phyloP scores from a whole-genome alignment of 2,113 vertebrate genomes.

The Pseudorectes ferrugineus region DNA sequence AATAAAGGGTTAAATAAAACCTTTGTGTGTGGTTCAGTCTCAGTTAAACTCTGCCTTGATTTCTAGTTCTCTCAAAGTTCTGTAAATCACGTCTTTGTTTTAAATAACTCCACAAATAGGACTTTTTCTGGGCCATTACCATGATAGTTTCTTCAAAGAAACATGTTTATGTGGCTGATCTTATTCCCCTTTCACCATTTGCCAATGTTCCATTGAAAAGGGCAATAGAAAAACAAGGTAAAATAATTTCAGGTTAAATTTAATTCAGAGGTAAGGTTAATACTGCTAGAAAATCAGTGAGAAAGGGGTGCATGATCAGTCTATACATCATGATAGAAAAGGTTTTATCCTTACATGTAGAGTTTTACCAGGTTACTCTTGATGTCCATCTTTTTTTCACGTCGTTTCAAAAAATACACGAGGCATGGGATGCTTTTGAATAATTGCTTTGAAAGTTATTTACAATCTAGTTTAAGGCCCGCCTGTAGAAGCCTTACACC shows the following conservation, averaged over 20 bases:
- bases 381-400: background rate
- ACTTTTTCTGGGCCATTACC: background rate
- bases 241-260: background rate
- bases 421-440: background rate
- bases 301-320: fast-evolving
- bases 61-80: background rate
- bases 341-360: background rate
- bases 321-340: background rate
- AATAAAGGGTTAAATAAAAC: background rate
- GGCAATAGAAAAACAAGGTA: background rate
- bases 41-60: background rate
- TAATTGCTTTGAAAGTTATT: background rate
- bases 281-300: background rate
- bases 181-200: background rate
- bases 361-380: background rate
- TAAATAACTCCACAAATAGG: background rate
- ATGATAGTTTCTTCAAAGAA: background rate
- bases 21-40: background rate
- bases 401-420: background rate
- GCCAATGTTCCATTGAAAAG: background rate
- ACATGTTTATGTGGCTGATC: background rate
- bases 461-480: background rate
- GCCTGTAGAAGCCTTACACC: background rate
- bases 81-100: background rate
- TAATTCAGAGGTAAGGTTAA: background rate